These are phyloP conservation scores for Meloidogyne hapla DNA, from an alignment of 1,140 invertebrate genomes.

Conservation along the genomic window DNA sequence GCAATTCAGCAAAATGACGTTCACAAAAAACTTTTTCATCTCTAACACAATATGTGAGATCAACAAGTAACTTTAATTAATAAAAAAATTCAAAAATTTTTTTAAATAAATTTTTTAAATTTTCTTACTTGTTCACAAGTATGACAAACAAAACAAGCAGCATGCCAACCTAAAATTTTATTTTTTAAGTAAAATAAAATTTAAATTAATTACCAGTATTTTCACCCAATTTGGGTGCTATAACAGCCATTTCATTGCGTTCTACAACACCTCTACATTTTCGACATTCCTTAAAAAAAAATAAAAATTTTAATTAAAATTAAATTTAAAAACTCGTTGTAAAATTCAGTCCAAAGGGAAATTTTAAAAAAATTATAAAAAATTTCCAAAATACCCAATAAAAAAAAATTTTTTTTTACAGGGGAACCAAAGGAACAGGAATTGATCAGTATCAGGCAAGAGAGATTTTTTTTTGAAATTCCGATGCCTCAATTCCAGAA, in stretches of 20 bases:
- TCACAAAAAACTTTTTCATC: constrained; percentile 83
- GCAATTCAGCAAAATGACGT: constrained; percentile 85
- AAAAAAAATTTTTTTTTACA: too few species aligned
- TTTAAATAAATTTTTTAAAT: not conserved
- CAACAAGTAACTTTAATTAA: constrained; percentile 76
- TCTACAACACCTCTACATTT: constrained; percentile 72
- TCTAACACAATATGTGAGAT: constrained; percentile 85
- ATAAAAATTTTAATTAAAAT: not conserved
- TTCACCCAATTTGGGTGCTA: constrained; percentile 74
- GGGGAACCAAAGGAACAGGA: too few species aligned
- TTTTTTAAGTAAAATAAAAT: too few species aligned
- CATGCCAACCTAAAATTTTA: too few species aligned
- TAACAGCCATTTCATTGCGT: constrained; percentile 72
- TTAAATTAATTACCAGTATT: too few species aligned
- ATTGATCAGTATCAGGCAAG: too few species aligned
- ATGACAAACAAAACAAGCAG: constrained; percentile 80
- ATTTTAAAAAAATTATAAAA: too few species aligned
- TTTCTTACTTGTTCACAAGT: constrained; percentile 71
- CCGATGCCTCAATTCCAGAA: too few species aligned
- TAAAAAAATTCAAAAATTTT: constrained; percentile 10
- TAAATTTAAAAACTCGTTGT: too few species aligned
- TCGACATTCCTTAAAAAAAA: constrained; percentile 69
- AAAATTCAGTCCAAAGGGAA: too few species aligned
- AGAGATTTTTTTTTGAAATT: too few species aligned
- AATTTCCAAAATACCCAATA: too few species aligned